Evolutionary conservation across 2,113 vertebrate species (phyloP).

Genomic region (Zosterops japonicus): DNA sequence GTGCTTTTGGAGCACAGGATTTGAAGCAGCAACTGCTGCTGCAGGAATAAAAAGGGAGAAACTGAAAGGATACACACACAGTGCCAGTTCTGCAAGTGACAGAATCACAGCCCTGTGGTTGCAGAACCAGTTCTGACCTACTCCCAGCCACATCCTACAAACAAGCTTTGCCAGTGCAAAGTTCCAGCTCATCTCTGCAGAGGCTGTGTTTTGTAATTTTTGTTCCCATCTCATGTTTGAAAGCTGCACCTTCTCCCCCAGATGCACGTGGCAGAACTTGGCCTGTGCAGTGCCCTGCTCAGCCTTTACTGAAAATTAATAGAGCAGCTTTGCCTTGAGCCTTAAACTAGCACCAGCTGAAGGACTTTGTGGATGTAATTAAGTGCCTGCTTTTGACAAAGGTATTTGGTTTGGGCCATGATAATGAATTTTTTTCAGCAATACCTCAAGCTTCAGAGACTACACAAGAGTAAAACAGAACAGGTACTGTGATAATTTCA

Average conservation of each 20-base stretch:
- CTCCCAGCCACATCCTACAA: not conserved
- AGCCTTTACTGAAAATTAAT: not conserved
- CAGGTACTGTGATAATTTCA: not conserved
- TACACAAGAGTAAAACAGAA: not conserved
- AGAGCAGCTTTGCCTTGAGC: not conserved
- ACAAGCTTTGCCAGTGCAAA: not conserved
- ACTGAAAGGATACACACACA: fast-evolving
- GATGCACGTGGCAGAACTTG: fast-evolving
- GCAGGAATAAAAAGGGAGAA: not conserved
- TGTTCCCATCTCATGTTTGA: not conserved
- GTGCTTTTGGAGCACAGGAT: not conserved
- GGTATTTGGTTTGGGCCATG: not conserved
- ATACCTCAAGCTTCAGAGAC: not conserved
- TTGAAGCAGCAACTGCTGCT: not conserved
- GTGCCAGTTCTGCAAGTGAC: not conserved
- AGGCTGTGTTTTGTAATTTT: not conserved
- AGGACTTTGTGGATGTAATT: not conserved
- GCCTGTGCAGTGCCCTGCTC: not conserved
- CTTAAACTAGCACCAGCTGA: not conserved
- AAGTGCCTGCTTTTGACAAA: not conserved
- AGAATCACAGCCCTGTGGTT: not conserved
- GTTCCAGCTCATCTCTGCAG: not conserved
- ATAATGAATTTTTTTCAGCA: not conserved
- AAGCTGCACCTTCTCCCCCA: not conserved
- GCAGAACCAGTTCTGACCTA: not conserved